Evolutionary conservation across 1,140 invertebrate genomes (phyloP).

Genomic region (Calycopis cecrops): DNA sequence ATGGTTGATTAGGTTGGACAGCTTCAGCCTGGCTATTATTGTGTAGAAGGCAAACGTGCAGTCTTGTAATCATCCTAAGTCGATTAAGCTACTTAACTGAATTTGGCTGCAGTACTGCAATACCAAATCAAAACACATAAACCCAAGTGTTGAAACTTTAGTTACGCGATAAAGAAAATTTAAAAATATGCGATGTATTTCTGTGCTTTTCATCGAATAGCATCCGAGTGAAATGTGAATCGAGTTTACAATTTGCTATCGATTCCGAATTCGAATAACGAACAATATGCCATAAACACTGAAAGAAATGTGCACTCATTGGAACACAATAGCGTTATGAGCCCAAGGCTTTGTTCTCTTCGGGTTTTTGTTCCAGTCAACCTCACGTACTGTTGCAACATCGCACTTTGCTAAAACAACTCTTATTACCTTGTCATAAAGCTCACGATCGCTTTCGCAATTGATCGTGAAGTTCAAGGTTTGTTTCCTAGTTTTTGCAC

Average conservation of each 20-base stretch:
- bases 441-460: conserved; percentile 11
- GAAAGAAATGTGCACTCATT: conserved; percentile 26
- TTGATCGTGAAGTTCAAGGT: conserved; percentile 27
- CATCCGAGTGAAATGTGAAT: no score
- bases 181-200: no score
- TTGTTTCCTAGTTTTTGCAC: conserved; percentile 23
- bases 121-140: no score
- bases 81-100: no score
- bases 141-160: no score
- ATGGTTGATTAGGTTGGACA: no score
- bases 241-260: not conserved
- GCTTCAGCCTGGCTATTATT: no score
- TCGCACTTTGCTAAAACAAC: not conserved
- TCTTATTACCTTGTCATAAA: conserved; percentile 21
- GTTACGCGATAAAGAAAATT: no score
- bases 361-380: conserved; percentile 29
- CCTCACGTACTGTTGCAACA: conserved; percentile 19
- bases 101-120: no score
- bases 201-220: no score
- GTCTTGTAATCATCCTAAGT: no score
- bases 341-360: conserved; percentile 25
- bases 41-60: no score
- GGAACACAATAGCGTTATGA: conserved; percentile 25
- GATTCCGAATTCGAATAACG: conserved; percentile 4
- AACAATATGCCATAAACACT: conserved; percentile 8